phyloP scores from a whole-genome alignment of 2,113 vertebrate species.

The Myiozetetes cayanensis region DNA sequence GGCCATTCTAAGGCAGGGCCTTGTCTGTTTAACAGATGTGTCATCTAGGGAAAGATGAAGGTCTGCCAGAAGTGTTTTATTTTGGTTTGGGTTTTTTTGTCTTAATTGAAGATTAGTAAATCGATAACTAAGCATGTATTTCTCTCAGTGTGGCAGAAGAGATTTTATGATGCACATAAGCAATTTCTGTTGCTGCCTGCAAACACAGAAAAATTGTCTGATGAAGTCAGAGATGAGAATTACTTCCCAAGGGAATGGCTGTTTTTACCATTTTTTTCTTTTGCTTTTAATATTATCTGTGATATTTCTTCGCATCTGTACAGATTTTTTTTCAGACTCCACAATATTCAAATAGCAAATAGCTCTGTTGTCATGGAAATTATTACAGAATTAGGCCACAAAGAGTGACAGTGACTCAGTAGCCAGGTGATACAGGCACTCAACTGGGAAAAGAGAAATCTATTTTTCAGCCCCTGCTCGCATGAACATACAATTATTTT shows the following conservation, averaged over 20 bases:
- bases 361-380: constrained; percentile 58
- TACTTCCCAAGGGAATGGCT: neutral
- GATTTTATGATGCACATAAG: neutral
- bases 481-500: neutral
- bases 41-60: neutral
- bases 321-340: neutral
- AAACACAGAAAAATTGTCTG: neutral
- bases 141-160: constrained; percentile 1
- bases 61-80: neutral
- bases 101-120: constrained; percentile 24
- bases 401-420: constrained; percentile 47
- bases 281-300: neutral
- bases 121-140: constrained; percentile 1
- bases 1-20: neutral
- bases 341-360: neutral
- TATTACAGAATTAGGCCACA: constrained; percentile 53
- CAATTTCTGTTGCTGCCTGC: neutral
- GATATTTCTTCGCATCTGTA: neutral
- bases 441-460: constrained; percentile 22
- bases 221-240: neutral
- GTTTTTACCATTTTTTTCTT: neutral
- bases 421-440: constrained; percentile 44
- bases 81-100: neutral
- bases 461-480: neutral
- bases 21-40: neutral